Percentiles rank a stretch among this genome's conserved stretches.
phyloP scores from a whole-genome alignment of 2,888 invertebrate genomes.

The Rutpela maculata region DNA sequence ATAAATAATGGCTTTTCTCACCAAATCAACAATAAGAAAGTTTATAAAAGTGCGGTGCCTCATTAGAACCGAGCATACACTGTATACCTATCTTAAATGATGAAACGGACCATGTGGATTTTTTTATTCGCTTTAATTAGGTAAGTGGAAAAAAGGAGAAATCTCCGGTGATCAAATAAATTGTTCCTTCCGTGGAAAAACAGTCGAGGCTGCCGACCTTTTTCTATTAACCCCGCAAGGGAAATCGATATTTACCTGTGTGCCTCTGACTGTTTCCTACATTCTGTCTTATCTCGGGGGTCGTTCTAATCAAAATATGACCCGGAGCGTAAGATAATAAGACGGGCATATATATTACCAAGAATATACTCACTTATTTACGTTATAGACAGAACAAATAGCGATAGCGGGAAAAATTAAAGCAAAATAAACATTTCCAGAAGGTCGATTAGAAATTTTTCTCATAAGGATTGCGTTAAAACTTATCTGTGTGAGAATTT shows the following conservation, averaged over 20 bases:
- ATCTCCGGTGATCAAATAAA: conserved; percentile 4
- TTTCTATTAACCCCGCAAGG: conserved; percentile 3
- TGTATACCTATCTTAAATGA: no score
- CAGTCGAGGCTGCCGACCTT: not conserved
- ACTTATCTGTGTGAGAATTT: not conserved
- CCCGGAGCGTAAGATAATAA: conserved; percentile 22
- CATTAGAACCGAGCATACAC: no score
- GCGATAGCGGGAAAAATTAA: conserved; percentile 5
- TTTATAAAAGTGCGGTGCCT: no score
- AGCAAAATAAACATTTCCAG: conserved; percentile 5
- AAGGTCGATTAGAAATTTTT: not conserved
- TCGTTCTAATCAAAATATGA: conserved; percentile 34
- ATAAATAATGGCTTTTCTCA: no score
- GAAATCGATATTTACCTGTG: conserved; percentile 31
- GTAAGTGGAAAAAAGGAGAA: not conserved
- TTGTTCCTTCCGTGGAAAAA: not conserved
- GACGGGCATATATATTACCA: conserved; percentile 10
- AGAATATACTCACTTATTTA: conserved; percentile 17
- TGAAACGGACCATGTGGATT: no score
- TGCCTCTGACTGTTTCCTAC: not conserved
- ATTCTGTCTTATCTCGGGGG: conserved; percentile 4
- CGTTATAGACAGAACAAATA: conserved; percentile 2
- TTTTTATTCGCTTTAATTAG: not conserved
- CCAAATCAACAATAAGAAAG: no score
- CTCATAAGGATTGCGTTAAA: not conserved